Conservation (phyloP, 1,140 invertebrate genomes). For the Aphelinus certus region DNA sequence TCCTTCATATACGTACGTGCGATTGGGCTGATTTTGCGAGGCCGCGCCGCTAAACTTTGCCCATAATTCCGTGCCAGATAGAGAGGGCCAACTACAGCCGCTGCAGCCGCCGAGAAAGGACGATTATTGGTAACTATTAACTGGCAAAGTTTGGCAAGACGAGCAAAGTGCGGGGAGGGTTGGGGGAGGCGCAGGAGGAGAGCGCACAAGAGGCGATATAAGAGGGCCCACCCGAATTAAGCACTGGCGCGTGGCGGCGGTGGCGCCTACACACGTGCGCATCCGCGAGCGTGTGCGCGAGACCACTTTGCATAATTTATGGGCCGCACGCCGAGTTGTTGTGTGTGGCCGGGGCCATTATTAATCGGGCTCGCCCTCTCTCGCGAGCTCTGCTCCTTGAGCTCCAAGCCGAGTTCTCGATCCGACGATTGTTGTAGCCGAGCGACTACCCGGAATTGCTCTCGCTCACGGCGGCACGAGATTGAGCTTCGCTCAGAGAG, state of each 20-base stretch:
- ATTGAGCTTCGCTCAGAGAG: too few relatives aligned
- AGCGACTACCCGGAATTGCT: too few relatives aligned
- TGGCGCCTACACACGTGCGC: not conserved
- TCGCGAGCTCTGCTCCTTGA: slow-evolving; percentile 15
- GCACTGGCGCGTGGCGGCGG: not conserved
- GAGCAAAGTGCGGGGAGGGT: not conserved
- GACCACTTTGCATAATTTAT: slow-evolving; percentile 38
- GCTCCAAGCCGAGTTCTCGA: not conserved
- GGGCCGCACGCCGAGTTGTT: not conserved
- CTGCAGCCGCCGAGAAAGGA: slow-evolving; percentile 44
- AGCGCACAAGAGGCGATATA: not conserved
- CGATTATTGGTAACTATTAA: slow-evolving; percentile 44
- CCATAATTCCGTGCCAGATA: slow-evolving; percentile 34
- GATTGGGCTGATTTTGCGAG: slow-evolving; percentile 22
- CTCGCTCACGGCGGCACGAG: too few relatives aligned
- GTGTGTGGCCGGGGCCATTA: not conserved
- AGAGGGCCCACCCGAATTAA: slow-evolving; percentile 32
- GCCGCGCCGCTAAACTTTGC: slow-evolving; percentile 26
- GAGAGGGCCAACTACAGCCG: slow-evolving; percentile 21
- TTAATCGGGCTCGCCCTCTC: slow-evolving; percentile 6
- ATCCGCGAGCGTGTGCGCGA: slow-evolving; percentile 7
- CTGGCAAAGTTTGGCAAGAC: slow-evolving; percentile 41
- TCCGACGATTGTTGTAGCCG: too few relatives aligned
- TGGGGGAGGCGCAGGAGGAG: not conserved
- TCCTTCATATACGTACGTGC: slow-evolving; percentile 1